Evolutionary conservation across 2,113 vertebrate genomes (phyloP).

Genomic region (Ammodramus savannarum): DNA sequence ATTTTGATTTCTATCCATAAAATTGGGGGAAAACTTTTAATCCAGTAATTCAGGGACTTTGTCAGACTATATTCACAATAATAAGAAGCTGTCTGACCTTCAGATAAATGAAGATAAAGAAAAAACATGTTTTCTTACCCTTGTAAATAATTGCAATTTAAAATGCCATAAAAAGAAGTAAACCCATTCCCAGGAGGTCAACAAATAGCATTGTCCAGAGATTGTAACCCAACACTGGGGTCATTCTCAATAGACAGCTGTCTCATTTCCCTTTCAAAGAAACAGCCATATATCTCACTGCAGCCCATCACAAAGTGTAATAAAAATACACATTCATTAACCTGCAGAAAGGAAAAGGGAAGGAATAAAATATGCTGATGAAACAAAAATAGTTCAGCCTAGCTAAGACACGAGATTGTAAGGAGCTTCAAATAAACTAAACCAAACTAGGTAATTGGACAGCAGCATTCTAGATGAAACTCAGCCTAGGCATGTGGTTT

Average conservation of each 20-base stretch:
- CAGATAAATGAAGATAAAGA: not conserved
- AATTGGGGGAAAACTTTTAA: not conserved
- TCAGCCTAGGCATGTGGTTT: not conserved
- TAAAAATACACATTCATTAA: constrained; percentile 34
- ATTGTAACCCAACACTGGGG: not conserved
- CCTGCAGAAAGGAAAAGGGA: not conserved
- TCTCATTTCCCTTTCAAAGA: constrained; percentile 38
- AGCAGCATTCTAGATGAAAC: not conserved
- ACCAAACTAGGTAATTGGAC: not conserved
- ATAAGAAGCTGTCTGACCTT: not conserved
- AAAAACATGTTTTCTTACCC: not conserved
- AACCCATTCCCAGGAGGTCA: not conserved
- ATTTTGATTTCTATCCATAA: not conserved
- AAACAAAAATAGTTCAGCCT: not conserved
- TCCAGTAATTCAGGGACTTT: not conserved
- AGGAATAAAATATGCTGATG: not conserved
- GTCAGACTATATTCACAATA: not conserved
- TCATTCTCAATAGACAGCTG: constrained; percentile 4
- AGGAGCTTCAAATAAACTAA: not conserved
- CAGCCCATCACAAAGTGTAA: not conserved
- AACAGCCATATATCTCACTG: not conserved
- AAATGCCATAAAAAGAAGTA: constrained; percentile 34
- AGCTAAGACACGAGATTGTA: not conserved
- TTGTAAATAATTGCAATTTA: constrained; percentile 42
- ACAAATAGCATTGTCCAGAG: not conserved